A percentile compares a stretch with the other conserved stretches of the same genome.
Evolutionary conservation across 2,888 invertebrate genomes (phyloP).

Genomic region (Ypsolopha sequella): DNA sequence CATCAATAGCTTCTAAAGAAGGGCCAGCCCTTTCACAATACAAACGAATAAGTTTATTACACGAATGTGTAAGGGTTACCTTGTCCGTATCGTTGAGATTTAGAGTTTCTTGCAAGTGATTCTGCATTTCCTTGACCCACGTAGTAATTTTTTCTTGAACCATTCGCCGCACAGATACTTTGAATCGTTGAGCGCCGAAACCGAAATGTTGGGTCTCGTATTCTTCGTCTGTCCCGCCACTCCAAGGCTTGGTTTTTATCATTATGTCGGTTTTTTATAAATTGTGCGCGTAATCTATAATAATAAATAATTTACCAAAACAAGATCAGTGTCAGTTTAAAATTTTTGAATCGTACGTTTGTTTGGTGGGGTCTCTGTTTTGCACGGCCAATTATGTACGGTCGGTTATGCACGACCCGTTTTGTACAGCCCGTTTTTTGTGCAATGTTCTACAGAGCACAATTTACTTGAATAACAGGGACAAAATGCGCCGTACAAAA

Average conservation of each 20-base stretch:
- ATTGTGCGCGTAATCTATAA: too few species aligned
- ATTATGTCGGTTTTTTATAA: slow-evolving; percentile 15
- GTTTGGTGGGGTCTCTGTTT: too few species aligned
- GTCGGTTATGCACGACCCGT: too few species aligned
- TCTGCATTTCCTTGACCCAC: slow-evolving; percentile 51
- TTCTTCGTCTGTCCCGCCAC: slow-evolving; percentile 56
- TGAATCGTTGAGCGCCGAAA: slow-evolving; percentile 54
- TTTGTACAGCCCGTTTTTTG: too few species aligned
- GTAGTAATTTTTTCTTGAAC: slow-evolving; percentile 52
- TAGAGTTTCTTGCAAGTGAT: slow-evolving; percentile 38
- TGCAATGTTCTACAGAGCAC: too few species aligned
- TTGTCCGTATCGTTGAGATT: slow-evolving; percentile 53
- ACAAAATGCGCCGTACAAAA: too few species aligned
- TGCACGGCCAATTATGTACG: too few species aligned
- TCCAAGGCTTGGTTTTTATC: slow-evolving; percentile 46
- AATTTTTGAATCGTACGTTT: too few species aligned
- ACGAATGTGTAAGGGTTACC: slow-evolving; percentile 37
- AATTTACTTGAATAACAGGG: too few species aligned
- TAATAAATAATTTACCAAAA: too few species aligned
- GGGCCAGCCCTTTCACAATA: slow-evolving; percentile 50
- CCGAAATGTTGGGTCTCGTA: slow-evolving; percentile 63
- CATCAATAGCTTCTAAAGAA: slow-evolving; percentile 40
- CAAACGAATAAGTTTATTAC: slow-evolving; percentile 44
- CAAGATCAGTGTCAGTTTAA: too few species aligned
- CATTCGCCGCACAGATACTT: slow-evolving; percentile 57